Percentiles rank a stretch among this genome's conserved stretches.
These are phyloP conservation scores for Crotalus horridus DNA, from an alignment of 2,113 vertebrate species.

Conservation along the genomic window DNA sequence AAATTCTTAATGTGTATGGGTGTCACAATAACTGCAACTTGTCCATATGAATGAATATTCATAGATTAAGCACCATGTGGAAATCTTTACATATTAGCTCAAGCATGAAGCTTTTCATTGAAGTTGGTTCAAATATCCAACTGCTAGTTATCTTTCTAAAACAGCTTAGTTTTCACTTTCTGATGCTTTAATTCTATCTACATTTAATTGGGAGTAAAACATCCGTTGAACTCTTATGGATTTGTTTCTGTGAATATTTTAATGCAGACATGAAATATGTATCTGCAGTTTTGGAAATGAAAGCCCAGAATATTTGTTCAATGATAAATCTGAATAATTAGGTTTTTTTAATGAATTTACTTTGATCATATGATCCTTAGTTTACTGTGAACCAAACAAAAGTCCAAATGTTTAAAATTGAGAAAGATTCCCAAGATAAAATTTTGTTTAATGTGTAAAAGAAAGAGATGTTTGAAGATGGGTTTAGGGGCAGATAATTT, in stretches of 20 bases:
- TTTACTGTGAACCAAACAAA: constrained; percentile 22
- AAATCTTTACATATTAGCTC: background rate
- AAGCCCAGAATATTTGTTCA: background rate
- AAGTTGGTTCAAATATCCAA: background rate
- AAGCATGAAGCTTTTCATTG: background rate
- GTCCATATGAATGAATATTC: background rate
- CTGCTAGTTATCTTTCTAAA: background rate
- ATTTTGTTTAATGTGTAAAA: constrained; percentile 11
- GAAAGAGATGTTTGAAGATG: constrained; percentile 11
- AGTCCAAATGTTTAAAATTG: constrained; percentile 5
- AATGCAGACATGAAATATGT: background rate
- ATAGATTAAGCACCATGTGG: background rate
- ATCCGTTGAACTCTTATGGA: background rate
- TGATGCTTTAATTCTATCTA: background rate
- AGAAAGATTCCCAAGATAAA: constrained; percentile 19
- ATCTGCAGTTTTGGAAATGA: background rate
- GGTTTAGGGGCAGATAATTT: background rate
- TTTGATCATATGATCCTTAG: constrained; percentile 16
- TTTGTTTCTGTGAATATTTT: background rate
- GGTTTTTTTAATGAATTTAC: background rate
- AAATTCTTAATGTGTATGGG: background rate
- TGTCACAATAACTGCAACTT: background rate
- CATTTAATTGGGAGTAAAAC: background rate
- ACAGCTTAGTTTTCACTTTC: background rate
- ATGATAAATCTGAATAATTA: background rate